Base-by-base conservation (phyloP, 2,888 invertebrate species). In the Odiellus spinosus region DNA sequence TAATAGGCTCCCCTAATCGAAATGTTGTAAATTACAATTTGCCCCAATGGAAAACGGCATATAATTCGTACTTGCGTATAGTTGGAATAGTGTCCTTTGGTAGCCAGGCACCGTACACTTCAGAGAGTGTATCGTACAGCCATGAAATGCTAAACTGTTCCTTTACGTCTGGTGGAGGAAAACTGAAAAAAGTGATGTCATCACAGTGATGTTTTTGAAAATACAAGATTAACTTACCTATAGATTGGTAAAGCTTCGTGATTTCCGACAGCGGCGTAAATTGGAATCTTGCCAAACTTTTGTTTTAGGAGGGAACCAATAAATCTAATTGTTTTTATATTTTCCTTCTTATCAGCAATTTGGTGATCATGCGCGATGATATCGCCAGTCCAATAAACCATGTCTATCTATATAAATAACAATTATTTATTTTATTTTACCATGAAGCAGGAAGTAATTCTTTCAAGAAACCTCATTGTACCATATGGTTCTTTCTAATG, bases 1-100 rank as follows among this genome's bases (percentile, higher is more conserved):
- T 85, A 91, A 57, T 76, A 90, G n/a, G 52, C 58, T 18, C 56
- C 57, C 19, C 56, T 56, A 33, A 6, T 26, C 5, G 26, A n/a
- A n/a, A n/a, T n/a, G n/a, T n/a, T n/a, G n/a, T n/a, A n/a, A n/a
- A n/a, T n/a, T n/a, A n/a, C n/a, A n/a, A n/a, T n/a, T n/a, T n/a
- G n/a, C n/a, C n/a, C n/a, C n/a, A n/a, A n/a, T n/a, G n/a, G n/a
- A n/a, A n/a, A n/a, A n/a, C n/a, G n/a, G n/a, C n/a, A n/a, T n/a
- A n/a, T n/a, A n/a, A n/a, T n/a, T n/a, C n/a, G n/a, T 26, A 26
- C 26, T 26, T 26, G 4, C 8, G 4, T 6, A 26, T 26, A 26
- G 26, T 26, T 4, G 26, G 5, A 4, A 8, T 26, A 4, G 26
- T 26, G 26, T 26, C 26, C 8, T 26, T 4, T 4, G 26, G 26